Percentiles rank a stretch among this genome's conserved stretches.
phyloP scores from a whole-genome alignment of 2,797 vertebrate species.

The Sarcophilus harrisii region DNA sequence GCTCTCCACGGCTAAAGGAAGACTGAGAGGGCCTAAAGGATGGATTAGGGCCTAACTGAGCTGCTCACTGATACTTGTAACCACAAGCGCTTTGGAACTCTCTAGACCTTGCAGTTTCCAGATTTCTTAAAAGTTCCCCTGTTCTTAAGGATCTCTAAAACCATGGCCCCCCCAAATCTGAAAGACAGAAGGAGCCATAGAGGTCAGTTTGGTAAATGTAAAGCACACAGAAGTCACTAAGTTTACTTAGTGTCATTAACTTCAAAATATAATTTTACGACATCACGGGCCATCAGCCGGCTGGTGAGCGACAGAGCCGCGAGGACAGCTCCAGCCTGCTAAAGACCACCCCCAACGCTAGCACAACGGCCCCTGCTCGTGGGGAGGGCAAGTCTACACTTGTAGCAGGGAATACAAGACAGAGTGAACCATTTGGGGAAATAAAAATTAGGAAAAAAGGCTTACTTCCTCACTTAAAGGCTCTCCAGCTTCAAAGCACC shows the following conservation, averaged over 20 bases:
- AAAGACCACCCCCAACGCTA: background rate
- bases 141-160: background rate
- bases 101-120: background rate
- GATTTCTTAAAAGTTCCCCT: background rate
- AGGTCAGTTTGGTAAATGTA: background rate
- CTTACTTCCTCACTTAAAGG: constrained; percentile 92
- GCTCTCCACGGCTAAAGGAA: background rate
- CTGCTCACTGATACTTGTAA: background rate
- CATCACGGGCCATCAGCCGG: background rate
- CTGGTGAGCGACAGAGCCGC: background rate
- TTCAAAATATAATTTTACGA: background rate
- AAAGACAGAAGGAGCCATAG: background rate
- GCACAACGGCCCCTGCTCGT: background rate
- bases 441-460: background rate
- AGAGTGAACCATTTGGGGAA: background rate
- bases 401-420: background rate
- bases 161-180: background rate
- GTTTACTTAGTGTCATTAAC: background rate
- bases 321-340: background rate
- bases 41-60: background rate
- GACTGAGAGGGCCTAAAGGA: background rate
- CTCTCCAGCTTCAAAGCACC: constrained; percentile 96
- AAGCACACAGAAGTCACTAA: background rate
- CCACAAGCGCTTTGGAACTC: background rate
- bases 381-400: background rate